These are phyloP conservation scores for Myoxocephalus aenaeus DNA, from an alignment of 2,797 vertebrate genomes.

Conservation along the genomic window DNA sequence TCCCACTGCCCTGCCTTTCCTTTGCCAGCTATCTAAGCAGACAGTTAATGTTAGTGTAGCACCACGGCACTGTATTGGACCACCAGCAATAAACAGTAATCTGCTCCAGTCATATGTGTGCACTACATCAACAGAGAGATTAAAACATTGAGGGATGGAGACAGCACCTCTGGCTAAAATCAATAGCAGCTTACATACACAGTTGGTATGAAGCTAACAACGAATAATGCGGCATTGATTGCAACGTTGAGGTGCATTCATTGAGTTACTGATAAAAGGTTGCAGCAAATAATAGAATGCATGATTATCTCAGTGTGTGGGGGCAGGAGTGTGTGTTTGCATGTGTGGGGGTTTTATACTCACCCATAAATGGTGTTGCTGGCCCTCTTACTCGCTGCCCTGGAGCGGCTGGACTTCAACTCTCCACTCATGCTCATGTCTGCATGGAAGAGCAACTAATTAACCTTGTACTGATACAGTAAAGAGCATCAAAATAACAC, in stretches of 20 bases:
- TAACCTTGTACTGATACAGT: slow-evolving; percentile 53
- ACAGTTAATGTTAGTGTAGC: slow-evolving; percentile 31
- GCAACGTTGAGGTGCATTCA: slow-evolving; percentile 51
- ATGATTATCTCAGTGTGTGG: slow-evolving; percentile 49
- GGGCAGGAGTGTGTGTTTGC: background rate
- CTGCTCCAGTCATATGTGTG: slow-evolving; percentile 59
- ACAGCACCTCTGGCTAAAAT: slow-evolving; percentile 68
- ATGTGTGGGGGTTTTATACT: slow-evolving; percentile 59
- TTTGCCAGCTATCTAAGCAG: slow-evolving; percentile 29
- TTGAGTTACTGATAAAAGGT: slow-evolving; percentile 62
- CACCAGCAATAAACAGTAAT: slow-evolving; percentile 59
- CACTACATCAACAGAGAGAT: slow-evolving; percentile 73
- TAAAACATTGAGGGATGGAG: slow-evolving; percentile 73
- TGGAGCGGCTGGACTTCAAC: slow-evolving; percentile 84
- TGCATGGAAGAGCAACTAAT: slow-evolving; percentile 71
- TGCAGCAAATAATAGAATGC: slow-evolving; percentile 60
- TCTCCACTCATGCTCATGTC: slow-evolving; percentile 88
- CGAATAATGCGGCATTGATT: slow-evolving; percentile 71
- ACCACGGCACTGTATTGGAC: slow-evolving; percentile 42
- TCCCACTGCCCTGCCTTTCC: slow-evolving; percentile 20
- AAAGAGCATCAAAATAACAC: slow-evolving; percentile 24
- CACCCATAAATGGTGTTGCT: slow-evolving; percentile 83
- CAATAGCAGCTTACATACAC: slow-evolving; percentile 65
- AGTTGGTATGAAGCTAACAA: slow-evolving; percentile 67
- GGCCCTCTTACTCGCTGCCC: slow-evolving; percentile 82